These are phyloP conservation scores for Leistus spinibarbis DNA, from an alignment of 2,888 invertebrate genomes.

Conservation along the genomic window DNA sequence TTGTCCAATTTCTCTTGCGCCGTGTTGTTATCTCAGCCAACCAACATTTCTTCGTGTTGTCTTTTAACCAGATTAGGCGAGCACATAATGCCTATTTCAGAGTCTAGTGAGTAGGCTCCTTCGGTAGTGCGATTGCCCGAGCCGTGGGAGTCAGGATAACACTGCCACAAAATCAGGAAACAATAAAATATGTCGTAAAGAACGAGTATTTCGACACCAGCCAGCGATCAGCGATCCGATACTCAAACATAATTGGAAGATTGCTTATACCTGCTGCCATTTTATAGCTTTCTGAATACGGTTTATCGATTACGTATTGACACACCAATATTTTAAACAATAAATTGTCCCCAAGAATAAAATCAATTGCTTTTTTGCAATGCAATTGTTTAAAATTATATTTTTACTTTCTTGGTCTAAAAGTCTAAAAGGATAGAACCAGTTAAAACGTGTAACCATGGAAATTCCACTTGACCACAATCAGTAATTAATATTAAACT, in stretches of 20 bases:
- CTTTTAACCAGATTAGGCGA: slow-evolving; percentile 18
- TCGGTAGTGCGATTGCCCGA: slow-evolving; percentile 15
- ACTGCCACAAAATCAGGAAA: slow-evolving; percentile 20
- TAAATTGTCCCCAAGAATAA: too few relatives aligned
- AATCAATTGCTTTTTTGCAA: too few relatives aligned
- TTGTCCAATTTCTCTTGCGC: slow-evolving; percentile 45
- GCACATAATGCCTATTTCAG: slow-evolving; percentile 25
- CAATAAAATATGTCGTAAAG: slow-evolving; percentile 27
- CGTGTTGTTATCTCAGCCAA: slow-evolving; percentile 44
- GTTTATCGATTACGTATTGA: background rate
- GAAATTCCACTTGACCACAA: too few relatives aligned
- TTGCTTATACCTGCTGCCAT: background rate
- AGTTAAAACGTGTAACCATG: too few relatives aligned
- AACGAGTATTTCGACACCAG: background rate
- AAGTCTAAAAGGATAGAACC: too few relatives aligned
- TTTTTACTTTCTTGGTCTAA: too few relatives aligned
- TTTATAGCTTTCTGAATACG: background rate
- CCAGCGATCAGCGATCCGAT: background rate
- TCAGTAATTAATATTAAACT: too few relatives aligned
- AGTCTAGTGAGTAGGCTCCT: slow-evolving; percentile 28
- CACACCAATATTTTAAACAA: background rate
- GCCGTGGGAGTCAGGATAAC: background rate
- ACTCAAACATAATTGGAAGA: background rate
- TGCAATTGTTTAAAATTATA: too few relatives aligned
- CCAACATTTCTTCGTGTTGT: slow-evolving; percentile 42